Evolutionary conservation across 2,797 vertebrate species (phyloP).

Genomic region (Cyprinodon diabolis): DNA sequence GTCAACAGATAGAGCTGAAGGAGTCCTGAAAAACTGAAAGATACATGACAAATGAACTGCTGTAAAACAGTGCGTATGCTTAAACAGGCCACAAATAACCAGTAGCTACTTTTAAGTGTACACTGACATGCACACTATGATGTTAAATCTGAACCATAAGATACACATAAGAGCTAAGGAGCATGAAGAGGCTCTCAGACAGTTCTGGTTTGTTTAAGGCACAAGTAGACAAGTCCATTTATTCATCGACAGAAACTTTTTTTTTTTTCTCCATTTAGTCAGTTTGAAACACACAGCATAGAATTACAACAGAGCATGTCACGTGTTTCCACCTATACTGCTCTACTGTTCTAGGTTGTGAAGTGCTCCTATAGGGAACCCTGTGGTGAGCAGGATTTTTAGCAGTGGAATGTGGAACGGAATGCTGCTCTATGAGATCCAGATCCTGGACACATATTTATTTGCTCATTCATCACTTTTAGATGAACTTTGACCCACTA

Average conservation of each 20-base stretch:
- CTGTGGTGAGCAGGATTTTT: conserved; percentile 44
- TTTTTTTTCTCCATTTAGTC: conserved; percentile 33
- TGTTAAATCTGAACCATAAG: conserved; percentile 47
- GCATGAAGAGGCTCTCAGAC: conserved; percentile 42
- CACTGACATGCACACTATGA: conserved; percentile 52
- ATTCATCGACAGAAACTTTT: conserved; percentile 20
- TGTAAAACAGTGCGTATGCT: conserved; percentile 48
- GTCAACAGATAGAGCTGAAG: conserved; percentile 70
- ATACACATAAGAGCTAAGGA: conserved; percentile 59
- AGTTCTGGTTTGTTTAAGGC: conserved; percentile 46
- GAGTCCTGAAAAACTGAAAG: conserved; percentile 53
- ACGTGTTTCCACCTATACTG: conserved; percentile 45
- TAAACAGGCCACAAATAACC: conserved; percentile 73
- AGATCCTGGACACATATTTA: conserved; percentile 72
- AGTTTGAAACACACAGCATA: conserved; percentile 50
- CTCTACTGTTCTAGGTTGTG: conserved; percentile 35
- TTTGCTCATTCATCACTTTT: conserved; percentile 80
- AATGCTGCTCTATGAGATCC: conserved; percentile 65
- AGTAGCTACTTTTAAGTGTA: conserved; percentile 62
- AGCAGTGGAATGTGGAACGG: conserved; percentile 73
- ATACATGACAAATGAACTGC: conserved; percentile 70
- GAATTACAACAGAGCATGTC: conserved; percentile 55
- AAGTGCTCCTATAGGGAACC: conserved; percentile 29
- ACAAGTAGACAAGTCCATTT: conserved; percentile 11
- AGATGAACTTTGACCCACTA: conserved; percentile 74